These are phyloP conservation scores for Esox lucius DNA, from an alignment of 2,797 vertebrate genomes.

Conservation along the genomic window DNA sequence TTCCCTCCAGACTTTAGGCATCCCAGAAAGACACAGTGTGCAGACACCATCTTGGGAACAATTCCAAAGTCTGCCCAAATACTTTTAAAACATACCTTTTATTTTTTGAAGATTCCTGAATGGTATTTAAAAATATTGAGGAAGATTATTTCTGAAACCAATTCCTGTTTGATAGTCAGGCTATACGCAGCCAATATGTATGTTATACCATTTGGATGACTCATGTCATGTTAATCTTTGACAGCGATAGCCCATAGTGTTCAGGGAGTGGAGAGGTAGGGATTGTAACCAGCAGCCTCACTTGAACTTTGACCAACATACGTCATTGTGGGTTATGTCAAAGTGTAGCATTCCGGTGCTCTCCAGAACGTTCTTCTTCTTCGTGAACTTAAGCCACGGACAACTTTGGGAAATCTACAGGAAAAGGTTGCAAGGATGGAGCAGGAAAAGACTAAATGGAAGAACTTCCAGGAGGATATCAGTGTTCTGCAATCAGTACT, in stretches of 20 bases:
- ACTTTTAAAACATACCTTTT: not conserved
- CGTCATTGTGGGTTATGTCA: slow-evolving; percentile 34
- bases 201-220: no score
- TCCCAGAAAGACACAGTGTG: not conserved
- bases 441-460: slow-evolving; percentile 62
- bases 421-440: slow-evolving; percentile 59
- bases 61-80: not conserved
- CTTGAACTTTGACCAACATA: slow-evolving; percentile 72
- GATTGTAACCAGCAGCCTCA: slow-evolving; percentile 66
- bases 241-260: slow-evolving; percentile 45
- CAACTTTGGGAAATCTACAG: not conserved
- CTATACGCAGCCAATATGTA: no score
- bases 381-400: not conserved
- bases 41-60: not conserved
- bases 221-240: slow-evolving; percentile 33
- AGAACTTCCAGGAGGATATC: slow-evolving; percentile 63
- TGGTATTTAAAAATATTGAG: no score
- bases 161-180: no score
- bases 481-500: slow-evolving; percentile 83
- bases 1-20: not conserved
- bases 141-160: no score
- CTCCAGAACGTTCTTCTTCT: not conserved
- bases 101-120: not conserved
- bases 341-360: no score
- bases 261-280: slow-evolving; percentile 51